Conservation (phyloP, 2,888 invertebrate genomes). For the Gastracanthus pulcherrimus region DNA sequence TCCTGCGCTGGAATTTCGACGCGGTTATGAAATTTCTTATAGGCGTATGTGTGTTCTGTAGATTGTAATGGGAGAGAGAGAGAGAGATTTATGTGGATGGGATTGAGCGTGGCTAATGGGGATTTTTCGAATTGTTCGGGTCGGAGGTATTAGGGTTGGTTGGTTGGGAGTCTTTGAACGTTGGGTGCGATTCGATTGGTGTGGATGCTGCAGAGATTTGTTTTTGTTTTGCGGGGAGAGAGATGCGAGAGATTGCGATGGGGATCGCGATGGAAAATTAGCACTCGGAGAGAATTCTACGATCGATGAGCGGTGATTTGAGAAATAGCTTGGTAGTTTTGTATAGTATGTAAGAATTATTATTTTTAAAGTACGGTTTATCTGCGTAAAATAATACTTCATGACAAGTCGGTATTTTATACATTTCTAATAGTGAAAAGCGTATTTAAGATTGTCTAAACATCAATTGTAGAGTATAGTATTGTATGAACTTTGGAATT, state of each 20-base stretch:
- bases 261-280: too few species aligned
- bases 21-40: slow-evolving; percentile 52
- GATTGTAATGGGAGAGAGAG: background rate
- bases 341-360: too few species aligned
- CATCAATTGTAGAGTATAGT: too few species aligned
- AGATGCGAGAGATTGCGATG: background rate
- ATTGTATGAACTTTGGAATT: too few species aligned
- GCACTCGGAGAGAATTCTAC: background rate
- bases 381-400: too few species aligned
- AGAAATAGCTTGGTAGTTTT: too few species aligned
- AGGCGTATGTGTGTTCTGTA: background rate
- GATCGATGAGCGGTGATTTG: background rate
- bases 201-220: background rate
- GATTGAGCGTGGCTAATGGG: slow-evolving; percentile 11
- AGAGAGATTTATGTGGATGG: background rate
- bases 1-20: slow-evolving; percentile 46
- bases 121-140: slow-evolving; percentile 47
- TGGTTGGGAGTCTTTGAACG: background rate
- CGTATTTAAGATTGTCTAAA: too few species aligned
- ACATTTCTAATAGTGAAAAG: too few species aligned
- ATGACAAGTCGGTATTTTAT: too few species aligned
- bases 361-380: too few species aligned
- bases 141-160: background rate
- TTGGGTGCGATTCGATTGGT: background rate
- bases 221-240: background rate